Base-by-base conservation (phyloP, 2,113 vertebrate genomes). In the Nymphicus hollandicus region DNA sequence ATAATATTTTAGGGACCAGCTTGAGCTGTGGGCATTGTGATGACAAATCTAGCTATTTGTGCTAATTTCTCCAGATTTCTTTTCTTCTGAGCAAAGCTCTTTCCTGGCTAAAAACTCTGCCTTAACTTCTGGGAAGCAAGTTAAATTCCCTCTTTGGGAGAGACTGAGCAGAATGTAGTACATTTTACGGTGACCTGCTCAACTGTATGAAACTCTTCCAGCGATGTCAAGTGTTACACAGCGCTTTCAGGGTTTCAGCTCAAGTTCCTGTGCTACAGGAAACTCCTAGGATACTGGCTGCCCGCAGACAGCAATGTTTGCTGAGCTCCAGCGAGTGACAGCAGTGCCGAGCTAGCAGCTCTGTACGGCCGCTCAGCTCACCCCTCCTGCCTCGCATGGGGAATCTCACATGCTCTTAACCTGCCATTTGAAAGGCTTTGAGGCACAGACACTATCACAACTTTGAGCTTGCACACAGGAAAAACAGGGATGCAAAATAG, bases 271-370 rank as follows among this genome's bases (percentile, higher is more conserved):
- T 27, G 31, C 50, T 77, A 1, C 69, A 53, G 41, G 3, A 9
- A 33, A 73, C n/a, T 89, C 47, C 93, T 47, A 82, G 95, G 95
- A 88, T 80, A 88, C 94, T 28, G 64, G 63, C 85, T 91, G 90
- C 85, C 84, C 1, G 3, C n/a, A 23, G 81, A 3, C 79, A 91
- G 94, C 85, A 39, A 72, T 90, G 94, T 91, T 81, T 94, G 90
- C 88, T 23, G 88, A 61, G 88, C 90, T 47, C 46, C 73, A 50
- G 88, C 28, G 2, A 0, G 8, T 22, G 81, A 4, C 64, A 24
- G 84, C 53, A 11, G 35, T 31, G 68, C 66, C 4, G 2, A 3
- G 82, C 83, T 72, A 91, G 60, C 85, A 49, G 91, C 94, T 66
- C 46, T 55, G 10, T 19, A 9, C 10, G 0, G 49, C 17, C 6